Base-by-base conservation (phyloP, 2,113 vertebrate genomes). In the Nannospalax galili region DNA sequence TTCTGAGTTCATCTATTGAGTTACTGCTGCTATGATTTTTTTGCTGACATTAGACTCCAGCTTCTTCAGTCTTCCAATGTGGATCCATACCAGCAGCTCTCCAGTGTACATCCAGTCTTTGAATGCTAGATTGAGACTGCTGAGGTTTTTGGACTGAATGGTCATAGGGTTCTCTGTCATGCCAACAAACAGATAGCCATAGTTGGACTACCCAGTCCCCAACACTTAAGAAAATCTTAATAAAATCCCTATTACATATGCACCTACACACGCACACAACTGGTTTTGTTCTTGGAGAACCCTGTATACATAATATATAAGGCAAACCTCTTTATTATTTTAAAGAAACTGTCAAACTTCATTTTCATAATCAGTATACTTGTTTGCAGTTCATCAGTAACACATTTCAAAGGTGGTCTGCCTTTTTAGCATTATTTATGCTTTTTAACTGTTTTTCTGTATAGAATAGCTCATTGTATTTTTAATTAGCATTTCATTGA, bases 401-500 rank as follows among this genome's bases (percentile, higher is more conserved):
- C n/a, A 24, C 48, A 45, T 64, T 88, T 94, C 48, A 60, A 91
- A 26, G 28, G 9, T 64, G 72, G 12, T 35, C 64, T 82, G 26
- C 19, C 24, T 72, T 78, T 92, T 78, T 92, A 48, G 40, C 78
- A 88, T 1, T 69, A 16, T 67, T 28, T 40, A 4, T 42, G 30
- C 88, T 52, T 79, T 92, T 70, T 26, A 24, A 80, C 10, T 89
- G 4, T 14, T 93, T 37, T 72, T 88, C 70, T 58, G 37, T 7
- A 11, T 28, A 84, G 11, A 92, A 81, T 8, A 90, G 12, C 60
- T 90, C 35, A 69, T 5, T 78, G 42, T 52, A n/a, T 52, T 74
- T 90, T 91, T 90, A 84, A 65, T 72, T 11, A 72, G 56, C 32
- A 78, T 93, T 90, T 84, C 75, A 82, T 12, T 84, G 12, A 73